A percentile compares a stretch with the other conserved stretches of the same genome.
Conservation (phyloP, 1,140 invertebrate genomes). For the Ceratosolen solmsi region DNA sequence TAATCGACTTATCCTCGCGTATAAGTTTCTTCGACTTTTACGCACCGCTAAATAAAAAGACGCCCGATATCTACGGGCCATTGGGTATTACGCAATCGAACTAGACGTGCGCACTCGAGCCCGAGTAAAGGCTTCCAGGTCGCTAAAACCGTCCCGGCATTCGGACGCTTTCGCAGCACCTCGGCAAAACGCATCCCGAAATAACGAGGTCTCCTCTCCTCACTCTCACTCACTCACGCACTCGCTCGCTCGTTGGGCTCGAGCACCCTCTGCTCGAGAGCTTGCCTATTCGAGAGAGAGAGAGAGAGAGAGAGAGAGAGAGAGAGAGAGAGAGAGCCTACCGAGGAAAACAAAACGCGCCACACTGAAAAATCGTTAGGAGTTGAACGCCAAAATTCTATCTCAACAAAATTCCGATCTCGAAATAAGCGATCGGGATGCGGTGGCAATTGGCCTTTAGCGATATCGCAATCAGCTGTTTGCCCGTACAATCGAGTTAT, state of each 20-base stretch:
- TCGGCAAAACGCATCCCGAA: constrained; percentile 45
- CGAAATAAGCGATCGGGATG: constrained; percentile 1
- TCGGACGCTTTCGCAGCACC: constrained; percentile 30
- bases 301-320: not conserved
- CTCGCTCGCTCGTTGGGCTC: not conserved
- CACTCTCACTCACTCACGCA: too few relatives aligned
- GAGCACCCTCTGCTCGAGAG: too few relatives aligned
- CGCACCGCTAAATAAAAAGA: not conserved
- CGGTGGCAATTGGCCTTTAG: not conserved
- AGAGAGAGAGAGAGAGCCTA: not conserved
- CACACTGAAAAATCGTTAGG: constrained; percentile 2
- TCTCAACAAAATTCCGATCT: constrained; percentile 18
- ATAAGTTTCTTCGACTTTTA: not conserved
- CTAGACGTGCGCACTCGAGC: not conserved
- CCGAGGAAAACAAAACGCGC: constrained; percentile 21
- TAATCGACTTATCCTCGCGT: not conserved
- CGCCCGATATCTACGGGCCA: not conserved
- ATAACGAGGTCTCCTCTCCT: constrained; percentile 50
- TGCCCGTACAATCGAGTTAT: not conserved
- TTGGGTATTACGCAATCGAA: constrained; percentile 42
- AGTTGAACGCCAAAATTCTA: constrained; percentile 15
- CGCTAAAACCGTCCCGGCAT: constrained; percentile 50
- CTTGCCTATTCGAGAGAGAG: too few relatives aligned
- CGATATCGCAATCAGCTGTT: not conserved
- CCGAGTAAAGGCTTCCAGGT: constrained; percentile 30